These are phyloP conservation scores for Drosophila varians DNA, from an alignment of 1,140 invertebrate species.

Conservation along the genomic window DNA sequence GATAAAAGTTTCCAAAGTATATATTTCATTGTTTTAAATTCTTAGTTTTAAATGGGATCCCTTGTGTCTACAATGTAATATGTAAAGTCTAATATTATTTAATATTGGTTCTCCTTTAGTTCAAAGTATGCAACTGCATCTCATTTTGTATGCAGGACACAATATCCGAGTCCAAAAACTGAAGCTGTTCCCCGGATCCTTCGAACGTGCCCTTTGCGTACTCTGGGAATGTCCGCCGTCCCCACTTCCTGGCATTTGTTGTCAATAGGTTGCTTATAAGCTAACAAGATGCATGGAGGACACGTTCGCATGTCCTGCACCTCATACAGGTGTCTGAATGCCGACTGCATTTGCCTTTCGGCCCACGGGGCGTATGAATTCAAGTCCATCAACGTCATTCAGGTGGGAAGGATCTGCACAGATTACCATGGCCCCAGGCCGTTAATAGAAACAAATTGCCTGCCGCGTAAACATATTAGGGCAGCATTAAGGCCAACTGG, in stretches of 20 bases:
- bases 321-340: conserved; percentile 15
- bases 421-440: conserved; percentile 6
- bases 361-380: conserved; percentile 50
- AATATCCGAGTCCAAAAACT: conserved; percentile 16
- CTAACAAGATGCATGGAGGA: conserved; percentile 47
- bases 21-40: too few relatives aligned
- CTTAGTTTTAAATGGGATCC: too few relatives aligned
- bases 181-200: conserved; percentile 7
- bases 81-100: not conserved
- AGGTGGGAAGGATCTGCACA: conserved; percentile 4
- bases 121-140: not conserved
- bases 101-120: not conserved
- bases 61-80: too few relatives aligned
- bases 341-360: conserved; percentile 14
- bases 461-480: conserved; percentile 58
- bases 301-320: conserved; percentile 44
- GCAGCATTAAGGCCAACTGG: conserved; percentile 37
- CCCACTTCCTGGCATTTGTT: not conserved
- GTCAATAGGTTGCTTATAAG: conserved; percentile 35
- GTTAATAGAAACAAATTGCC: conserved; percentile 74
- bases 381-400: conserved; percentile 7
- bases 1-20: too few relatives aligned
- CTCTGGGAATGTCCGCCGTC: not conserved
- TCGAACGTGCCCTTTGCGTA: conserved; percentile 19
- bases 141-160: conserved; percentile 13